phyloP scores from a whole-genome alignment of 2,888 invertebrate genomes.

The Mimumesa dahlbomi region DNA sequence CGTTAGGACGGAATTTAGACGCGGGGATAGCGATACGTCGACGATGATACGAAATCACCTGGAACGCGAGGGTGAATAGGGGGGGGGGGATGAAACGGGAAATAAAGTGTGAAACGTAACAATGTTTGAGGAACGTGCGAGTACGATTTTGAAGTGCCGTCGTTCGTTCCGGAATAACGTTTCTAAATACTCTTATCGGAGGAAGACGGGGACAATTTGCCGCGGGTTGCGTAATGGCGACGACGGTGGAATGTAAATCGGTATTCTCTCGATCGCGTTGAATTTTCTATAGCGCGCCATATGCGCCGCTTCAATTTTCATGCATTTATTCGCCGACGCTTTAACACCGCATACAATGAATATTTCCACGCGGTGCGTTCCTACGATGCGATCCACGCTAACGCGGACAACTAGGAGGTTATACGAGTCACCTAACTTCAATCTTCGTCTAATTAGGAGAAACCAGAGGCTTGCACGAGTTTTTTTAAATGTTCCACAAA shows the following conservation, averaged over 20 bases:
- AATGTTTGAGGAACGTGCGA: not conserved
- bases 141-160: not conserved
- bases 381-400: no score
- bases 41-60: not conserved
- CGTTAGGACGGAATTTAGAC: no score
- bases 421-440: no score
- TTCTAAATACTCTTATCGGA: constrained; percentile 13
- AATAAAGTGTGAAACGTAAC: not conserved
- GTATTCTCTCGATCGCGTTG: constrained; percentile 16
- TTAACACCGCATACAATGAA: constrained; percentile 47
- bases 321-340: constrained; percentile 53
- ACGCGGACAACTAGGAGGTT: no score
- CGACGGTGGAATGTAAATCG: constrained; percentile 18
- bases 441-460: no score
- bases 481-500: not conserved
- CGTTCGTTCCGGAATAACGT: not conserved
- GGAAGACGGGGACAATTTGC: not conserved
- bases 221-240: not conserved
- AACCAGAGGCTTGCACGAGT: no score
- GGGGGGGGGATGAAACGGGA: not conserved
- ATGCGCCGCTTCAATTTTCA: constrained; percentile 43
- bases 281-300: constrained; percentile 34
- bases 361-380: constrained; percentile 28
- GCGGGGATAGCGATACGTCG: not conserved
- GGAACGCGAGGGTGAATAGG: not conserved